phyloP scores from a whole-genome alignment of 2,113 vertebrate genomes.

The Chaetops frenatus region DNA sequence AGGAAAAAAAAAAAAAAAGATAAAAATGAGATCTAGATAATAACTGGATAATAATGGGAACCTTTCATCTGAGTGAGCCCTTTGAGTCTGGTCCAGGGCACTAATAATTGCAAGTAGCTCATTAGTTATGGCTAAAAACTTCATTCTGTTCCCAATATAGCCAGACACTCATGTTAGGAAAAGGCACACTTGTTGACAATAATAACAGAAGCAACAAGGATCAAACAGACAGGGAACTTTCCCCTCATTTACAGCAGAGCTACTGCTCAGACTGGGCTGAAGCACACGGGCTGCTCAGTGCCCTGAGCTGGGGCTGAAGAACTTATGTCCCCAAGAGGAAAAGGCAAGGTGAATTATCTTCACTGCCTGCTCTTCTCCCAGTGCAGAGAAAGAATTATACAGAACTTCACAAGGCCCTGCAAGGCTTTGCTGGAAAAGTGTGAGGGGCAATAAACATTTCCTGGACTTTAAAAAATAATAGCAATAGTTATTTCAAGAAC shows the following conservation, averaged over 20 bases:
- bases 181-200: background rate
- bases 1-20: background rate
- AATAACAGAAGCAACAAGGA: background rate
- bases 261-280: background rate
- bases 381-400: background rate
- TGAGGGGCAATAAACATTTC: background rate
- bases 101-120: background rate
- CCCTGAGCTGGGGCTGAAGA: background rate
- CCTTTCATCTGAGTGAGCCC: background rate
- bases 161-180: background rate
- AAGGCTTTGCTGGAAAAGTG: background rate
- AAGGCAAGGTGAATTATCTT: background rate
- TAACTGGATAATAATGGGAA: background rate
- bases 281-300: accelerated
- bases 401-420: background rate
- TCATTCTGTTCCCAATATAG: background rate
- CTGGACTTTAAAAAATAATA: background rate
- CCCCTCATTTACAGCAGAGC: background rate
- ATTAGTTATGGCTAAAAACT: background rate
- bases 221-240: background rate
- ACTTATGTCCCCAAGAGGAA: background rate
- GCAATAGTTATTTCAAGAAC: background rate
- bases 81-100: background rate
- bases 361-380: background rate
- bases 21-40: background rate